Evolutionary conservation across 1,140 invertebrate species (phyloP), one percentile per base, ranked within the genome.

Genomic region (Heterodera carotae): DNA sequence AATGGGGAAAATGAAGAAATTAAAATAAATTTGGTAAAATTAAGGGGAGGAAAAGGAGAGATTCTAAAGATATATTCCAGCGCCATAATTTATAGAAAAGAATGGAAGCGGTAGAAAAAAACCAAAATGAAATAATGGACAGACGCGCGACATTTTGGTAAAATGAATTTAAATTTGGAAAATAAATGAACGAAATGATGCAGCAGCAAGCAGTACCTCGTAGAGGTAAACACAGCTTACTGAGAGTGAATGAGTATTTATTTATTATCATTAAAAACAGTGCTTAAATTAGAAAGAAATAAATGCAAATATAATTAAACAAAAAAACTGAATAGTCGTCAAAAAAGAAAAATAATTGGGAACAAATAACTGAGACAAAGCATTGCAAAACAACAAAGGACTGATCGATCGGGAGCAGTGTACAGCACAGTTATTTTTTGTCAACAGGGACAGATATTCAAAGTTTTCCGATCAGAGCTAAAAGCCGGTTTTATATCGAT

Each of bases 11-110:
- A 66, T 34, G 22, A 25, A 39, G n/a, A 48, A 70, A 69, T 69
- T 34, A 31, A 7, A 34, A 43, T n/a, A 34, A n/a, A n/a, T n/a
- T n/a, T n/a, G n/a, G n/a, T n/a, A n/a, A 67, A 34, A 67, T n/a
- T 2, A 27, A 27, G 18, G 18, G 18, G 18, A 53, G 48, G 18
- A 53, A 12, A n/a, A 22, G n/a, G n/a, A 71, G 34, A 71, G 56
- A 56, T 56, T 56, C 43, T 69, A 39, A 12, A 69, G n/a, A 25
- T 48, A n/a, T n/a, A 12, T 31, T 68, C 48, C 48, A 53, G 15
- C 69, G 69, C 43, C 18, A 70, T 43, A 39, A 31, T 34, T 60
- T 73, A 18, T 73, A 7, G 62, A 27, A 25, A 72, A 60, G 18
- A 29, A 59, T 31, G 25, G 36, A 60, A 34, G 60, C 22, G 53